phyloP scores from a whole-genome alignment of 2,113 vertebrate genomes.

The Petrocephalus zakoni region DNA sequence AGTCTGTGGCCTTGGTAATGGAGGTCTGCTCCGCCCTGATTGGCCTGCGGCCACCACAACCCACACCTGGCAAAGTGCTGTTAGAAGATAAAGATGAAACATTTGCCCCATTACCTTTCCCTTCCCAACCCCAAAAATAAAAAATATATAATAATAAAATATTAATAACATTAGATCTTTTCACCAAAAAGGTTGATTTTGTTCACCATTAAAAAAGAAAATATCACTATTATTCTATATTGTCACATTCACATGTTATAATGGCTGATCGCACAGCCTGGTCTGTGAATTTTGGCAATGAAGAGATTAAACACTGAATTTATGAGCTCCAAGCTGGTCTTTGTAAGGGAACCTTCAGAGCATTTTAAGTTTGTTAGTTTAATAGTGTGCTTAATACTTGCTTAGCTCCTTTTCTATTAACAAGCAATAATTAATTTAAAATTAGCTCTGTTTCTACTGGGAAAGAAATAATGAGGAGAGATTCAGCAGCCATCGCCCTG shows the following conservation, averaged over 20 bases:
- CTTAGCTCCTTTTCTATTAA: not conserved
- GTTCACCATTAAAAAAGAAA: too few species aligned
- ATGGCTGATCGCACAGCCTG: not conserved
- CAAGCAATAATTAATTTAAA: not conserved
- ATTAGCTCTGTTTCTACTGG: not conserved
- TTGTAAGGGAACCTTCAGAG: not conserved
- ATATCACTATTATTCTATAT: not conserved
- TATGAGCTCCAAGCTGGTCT: not conserved
- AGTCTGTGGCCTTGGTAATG: too few species aligned
- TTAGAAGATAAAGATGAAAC: too few species aligned
- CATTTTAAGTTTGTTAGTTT: not conserved
- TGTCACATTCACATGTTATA: not conserved
- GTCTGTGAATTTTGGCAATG: not conserved
- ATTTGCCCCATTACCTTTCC: too few species aligned
- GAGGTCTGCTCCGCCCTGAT: too few species aligned
- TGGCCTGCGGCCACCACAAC: too few species aligned
- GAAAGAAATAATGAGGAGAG: not conserved
- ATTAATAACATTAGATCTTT: too few species aligned
- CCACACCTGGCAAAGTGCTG: too few species aligned
- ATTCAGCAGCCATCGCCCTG: not conserved
- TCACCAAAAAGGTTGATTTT: too few species aligned
- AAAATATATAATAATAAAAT: too few species aligned
- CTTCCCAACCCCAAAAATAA: too few species aligned
- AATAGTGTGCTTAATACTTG: not conserved
- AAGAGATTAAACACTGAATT: not conserved